Percentiles rank a stretch among this genome's conserved stretches.
Conservation (phyloP, 2,113 vertebrate genomes). For the Centropus bengalensis region DNA sequence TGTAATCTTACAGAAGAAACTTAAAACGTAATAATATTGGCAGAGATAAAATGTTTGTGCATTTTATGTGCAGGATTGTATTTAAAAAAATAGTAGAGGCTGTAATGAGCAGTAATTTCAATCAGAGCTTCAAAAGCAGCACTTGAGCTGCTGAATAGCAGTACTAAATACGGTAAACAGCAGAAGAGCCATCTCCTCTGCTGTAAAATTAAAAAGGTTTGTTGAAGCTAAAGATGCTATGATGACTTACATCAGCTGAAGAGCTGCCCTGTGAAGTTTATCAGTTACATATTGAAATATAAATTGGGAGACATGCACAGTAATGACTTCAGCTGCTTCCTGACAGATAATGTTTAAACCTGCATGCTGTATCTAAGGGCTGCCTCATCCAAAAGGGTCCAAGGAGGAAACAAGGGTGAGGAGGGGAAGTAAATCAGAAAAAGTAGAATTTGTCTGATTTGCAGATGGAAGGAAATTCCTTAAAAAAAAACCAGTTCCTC, state of each 20-base stretch:
- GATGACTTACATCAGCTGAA: slow-evolving; percentile 47
- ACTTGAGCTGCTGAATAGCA: slow-evolving; percentile 55
- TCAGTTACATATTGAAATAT: slow-evolving; percentile 23
- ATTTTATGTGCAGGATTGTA: slow-evolving; percentile 38
- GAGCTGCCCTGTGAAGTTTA: slow-evolving; percentile 43
- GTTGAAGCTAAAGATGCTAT: slow-evolving; percentile 23
- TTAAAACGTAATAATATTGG: slow-evolving; percentile 16
- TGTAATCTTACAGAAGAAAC: background rate
- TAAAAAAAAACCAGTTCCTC: background rate
- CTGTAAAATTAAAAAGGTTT: slow-evolving; percentile 42
- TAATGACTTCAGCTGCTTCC: slow-evolving; percentile 12
- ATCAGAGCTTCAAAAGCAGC: slow-evolving; percentile 59
- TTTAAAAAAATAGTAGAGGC: slow-evolving; percentile 36
- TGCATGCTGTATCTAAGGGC: background rate
- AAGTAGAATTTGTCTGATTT: background rate
- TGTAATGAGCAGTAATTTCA: slow-evolving; percentile 67
- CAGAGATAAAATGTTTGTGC: slow-evolving; percentile 44
- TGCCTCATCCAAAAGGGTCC: background rate
- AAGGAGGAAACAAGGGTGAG: background rate
- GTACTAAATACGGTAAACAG: slow-evolving; percentile 52
- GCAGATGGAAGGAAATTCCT: background rate
- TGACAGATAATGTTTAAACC: background rate
- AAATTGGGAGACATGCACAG: background rate
- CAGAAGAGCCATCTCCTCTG: slow-evolving; percentile 35
- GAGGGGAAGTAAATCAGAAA: background rate